Evolutionary conservation across 2,888 invertebrate genomes (phyloP).

Genomic region (Temnothorax rugatulus): DNA sequence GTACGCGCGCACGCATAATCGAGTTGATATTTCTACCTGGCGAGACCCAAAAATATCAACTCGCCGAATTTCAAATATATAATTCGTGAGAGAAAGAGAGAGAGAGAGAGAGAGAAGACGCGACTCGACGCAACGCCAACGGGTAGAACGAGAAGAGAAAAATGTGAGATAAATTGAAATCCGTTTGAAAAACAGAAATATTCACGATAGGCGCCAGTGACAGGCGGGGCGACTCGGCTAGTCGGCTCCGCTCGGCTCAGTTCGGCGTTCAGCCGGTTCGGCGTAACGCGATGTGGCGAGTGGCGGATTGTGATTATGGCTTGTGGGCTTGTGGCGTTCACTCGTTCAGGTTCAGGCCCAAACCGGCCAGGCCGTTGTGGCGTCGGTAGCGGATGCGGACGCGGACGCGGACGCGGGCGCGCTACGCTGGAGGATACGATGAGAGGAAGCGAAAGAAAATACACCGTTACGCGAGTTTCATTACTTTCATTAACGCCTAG

Average conservation of each 20-base stretch:
- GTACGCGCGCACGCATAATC: neutral
- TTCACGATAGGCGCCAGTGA: conserved; percentile 46
- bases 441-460: conserved; percentile 34
- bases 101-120: too few relatives aligned
- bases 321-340: too few relatives aligned
- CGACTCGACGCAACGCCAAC: too few relatives aligned
- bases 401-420: conserved; percentile 8
- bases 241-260: neutral
- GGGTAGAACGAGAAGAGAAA: conserved; percentile 4
- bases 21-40: conserved; percentile 15
- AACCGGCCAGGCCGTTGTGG: too few relatives aligned
- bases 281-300: neutral
- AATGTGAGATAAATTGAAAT: neutral
- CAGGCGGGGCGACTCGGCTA: conserved; percentile 43
- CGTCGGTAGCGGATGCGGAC: neutral
- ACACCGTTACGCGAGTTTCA: conserved; percentile 42
- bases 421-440: neutral
- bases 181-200: conserved; percentile 16
- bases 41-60: conserved; percentile 28
- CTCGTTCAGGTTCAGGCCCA: too few relatives aligned
- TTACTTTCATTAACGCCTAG: neutral
- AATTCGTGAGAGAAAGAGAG: too few relatives aligned
- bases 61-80: neutral
- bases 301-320: too few relatives aligned
- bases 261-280: neutral